Evolutionary conservation across 2,113 vertebrate species (phyloP), one percentile per base, ranked within the genome.

Genomic region (Peromyscus leucopus): DNA sequence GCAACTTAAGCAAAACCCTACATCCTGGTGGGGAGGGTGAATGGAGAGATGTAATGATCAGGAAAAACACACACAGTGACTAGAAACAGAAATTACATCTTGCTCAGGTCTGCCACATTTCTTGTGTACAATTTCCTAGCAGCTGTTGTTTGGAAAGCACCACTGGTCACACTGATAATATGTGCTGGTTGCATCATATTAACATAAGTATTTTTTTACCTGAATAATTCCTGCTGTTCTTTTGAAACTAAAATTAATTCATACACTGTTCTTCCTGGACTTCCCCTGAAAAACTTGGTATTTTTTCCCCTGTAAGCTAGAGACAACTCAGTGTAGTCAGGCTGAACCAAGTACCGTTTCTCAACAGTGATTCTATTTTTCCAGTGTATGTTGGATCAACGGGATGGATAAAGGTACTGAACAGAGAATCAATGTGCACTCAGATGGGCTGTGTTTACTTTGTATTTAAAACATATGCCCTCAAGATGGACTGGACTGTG

Each of bases 71-170:
- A 74, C 42, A 92, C n/a, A 84, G 91, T 48, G 48, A 61, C 65
- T 86, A 7, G 96, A 96, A 51, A 96, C 80, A 96, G 96, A 93
- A 95, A 48, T 94, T 7, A 21, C 3, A 9, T 96, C 75, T 96
- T 88, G 93, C 71, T 95, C 55, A 93, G 79, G 57, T 21, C 48
- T 63, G 86, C 61, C 91, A 57, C 39, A n/a, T 89, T 67, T 96
- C 39, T 96, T 55, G 4, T 88, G 88, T 82, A 79, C 93, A 94
- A 96, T 97, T 95, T 96, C 94, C 85, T 90, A 97, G 96, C 96
- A 90, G 94, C 96, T 98, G 96, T 97, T 98, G 94, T 97, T 97
- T 95, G 97, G 97, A 97, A 96, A 97, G 90, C 92, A 71, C 89
- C 63, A 80, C 39, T 94, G 97, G 95, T 93, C 94, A 97, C 39